A percentile compares a stretch with the other conserved stretches of the same genome.
These are phyloP conservation scores for Anoplophora glabripennis DNA, from an alignment of 1,140 invertebrate genomes.

Conservation along the genomic window DNA sequence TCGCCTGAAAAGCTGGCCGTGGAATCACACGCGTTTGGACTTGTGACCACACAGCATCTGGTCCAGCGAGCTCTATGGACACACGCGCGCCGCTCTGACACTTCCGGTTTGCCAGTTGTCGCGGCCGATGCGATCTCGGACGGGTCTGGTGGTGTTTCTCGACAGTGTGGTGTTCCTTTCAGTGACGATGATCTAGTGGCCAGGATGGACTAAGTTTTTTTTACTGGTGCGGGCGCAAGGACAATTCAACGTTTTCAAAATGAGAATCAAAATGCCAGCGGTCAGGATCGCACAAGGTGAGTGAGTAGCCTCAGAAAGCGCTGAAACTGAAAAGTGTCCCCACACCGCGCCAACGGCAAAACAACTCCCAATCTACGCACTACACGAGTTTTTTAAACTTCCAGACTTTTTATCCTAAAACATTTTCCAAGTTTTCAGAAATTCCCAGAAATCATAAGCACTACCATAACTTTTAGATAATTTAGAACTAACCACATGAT, in stretches of 20 bases:
- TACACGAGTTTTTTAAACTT: too few relatives aligned
- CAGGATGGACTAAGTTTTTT: conserved; percentile 19
- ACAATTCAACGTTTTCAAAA: conserved; percentile 57
- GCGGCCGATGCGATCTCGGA: too few relatives aligned
- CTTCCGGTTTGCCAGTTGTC: background rate
- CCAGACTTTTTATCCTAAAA: too few relatives aligned
- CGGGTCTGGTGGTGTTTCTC: background rate
- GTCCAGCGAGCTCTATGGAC: conserved; percentile 34
- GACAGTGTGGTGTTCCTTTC: conserved; percentile 4
- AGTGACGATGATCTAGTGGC: conserved; percentile 14
- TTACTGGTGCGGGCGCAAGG: conserved; percentile 7
- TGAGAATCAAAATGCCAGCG: conserved; percentile 95
- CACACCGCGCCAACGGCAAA: background rate
- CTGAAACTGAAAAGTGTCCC: background rate
- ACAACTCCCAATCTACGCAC: background rate
- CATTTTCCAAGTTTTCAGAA: too few relatives aligned
- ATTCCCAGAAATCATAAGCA: too few relatives aligned
- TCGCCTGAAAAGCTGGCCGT: conserved; percentile 40
- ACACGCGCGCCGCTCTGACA: conserved; percentile 2
- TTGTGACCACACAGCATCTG: conserved; percentile 48
- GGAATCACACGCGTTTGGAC: conserved; percentile 49
- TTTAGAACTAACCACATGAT: too few relatives aligned
- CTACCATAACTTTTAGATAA: too few relatives aligned
- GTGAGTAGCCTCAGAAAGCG: conserved; percentile 19
- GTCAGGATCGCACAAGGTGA: conserved; percentile 91